Conservation (phyloP, 2,113 vertebrate genomes). For the Lipophrys pholis region DNA sequence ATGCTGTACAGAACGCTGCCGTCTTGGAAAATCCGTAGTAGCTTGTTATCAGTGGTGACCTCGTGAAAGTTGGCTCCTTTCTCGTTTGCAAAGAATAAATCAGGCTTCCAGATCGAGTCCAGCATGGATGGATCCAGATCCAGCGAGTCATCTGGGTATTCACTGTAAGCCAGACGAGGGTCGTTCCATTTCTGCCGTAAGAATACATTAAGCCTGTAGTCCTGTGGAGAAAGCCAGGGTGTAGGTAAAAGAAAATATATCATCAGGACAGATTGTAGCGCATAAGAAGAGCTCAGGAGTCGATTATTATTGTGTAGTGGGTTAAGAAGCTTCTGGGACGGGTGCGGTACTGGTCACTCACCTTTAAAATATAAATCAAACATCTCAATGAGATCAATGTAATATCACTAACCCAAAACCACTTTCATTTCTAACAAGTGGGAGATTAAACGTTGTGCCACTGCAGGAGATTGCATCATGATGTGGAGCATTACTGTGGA, state of each 20-base stretch:
- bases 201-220: constrained; percentile 94
- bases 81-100: constrained; percentile 94
- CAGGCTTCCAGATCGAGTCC: constrained; percentile 96
- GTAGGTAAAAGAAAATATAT: constrained; percentile 42
- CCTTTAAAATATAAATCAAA: constrained; percentile 4
- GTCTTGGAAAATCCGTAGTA: constrained; percentile 94
- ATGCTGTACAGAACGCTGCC: constrained; percentile 95
- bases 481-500: no score
- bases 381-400: constrained; percentile 1
- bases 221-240: constrained; percentile 77
- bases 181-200: constrained; percentile 95
- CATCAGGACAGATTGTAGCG: constrained; percentile 7
- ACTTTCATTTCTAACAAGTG: no score
- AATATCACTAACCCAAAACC: not conserved
- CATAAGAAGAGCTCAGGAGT: constrained; percentile 12
- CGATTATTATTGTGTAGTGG: not conserved
- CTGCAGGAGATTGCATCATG: no score
- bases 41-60: constrained; percentile 95
- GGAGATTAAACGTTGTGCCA: no score
- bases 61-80: constrained; percentile 95
- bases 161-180: constrained; percentile 90
- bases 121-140: constrained; percentile 95
- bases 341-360: not conserved
- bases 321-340: constrained; percentile 14
- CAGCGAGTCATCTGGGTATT: constrained; percentile 92